phyloP scores from a whole-genome alignment of 2,113 vertebrate species.

The Vulpes lagopus region DNA sequence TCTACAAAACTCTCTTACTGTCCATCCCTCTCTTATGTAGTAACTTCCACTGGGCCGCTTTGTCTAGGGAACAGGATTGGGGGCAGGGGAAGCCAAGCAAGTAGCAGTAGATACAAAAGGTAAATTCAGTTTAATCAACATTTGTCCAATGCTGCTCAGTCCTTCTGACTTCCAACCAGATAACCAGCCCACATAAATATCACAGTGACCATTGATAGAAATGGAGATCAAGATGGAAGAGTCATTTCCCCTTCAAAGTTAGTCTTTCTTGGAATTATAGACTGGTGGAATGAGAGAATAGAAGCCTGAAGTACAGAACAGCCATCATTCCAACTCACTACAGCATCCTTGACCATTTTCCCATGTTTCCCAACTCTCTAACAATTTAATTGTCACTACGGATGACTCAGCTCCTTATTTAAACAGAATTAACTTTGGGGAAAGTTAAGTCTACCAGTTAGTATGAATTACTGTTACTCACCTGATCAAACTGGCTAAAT shows the following conservation, averaged over 20 bases:
- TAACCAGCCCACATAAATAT: neutral
- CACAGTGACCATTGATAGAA: neutral
- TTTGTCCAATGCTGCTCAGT: neutral
- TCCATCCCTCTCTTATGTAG: neutral
- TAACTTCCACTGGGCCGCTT: neutral
- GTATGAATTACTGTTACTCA: conserved; percentile 58
- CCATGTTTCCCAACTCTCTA: neutral
- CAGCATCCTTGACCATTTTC: neutral
- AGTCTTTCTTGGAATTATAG: neutral
- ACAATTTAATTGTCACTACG: conserved; percentile 39
- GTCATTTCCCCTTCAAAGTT: neutral
- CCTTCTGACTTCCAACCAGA: neutral
- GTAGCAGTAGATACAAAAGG: neutral
- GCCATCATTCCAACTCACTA: neutral
- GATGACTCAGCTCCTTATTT: conserved; percentile 29
- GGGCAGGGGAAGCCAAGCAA: neutral
- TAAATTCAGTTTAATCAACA: neutral
- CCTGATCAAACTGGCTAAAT: conserved; percentile 53
- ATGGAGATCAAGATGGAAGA: neutral
- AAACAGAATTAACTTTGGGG: conserved; percentile 51
- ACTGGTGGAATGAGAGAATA: neutral
- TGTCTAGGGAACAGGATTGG: neutral
- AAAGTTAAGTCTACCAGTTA: conserved; percentile 57
- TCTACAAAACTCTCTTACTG: neutral
- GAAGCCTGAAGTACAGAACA: neutral